Evolutionary conservation across 2,888 invertebrate genomes (phyloP), one percentile per base, ranked within the genome.

Genomic region (Apamea monoglypha): DNA sequence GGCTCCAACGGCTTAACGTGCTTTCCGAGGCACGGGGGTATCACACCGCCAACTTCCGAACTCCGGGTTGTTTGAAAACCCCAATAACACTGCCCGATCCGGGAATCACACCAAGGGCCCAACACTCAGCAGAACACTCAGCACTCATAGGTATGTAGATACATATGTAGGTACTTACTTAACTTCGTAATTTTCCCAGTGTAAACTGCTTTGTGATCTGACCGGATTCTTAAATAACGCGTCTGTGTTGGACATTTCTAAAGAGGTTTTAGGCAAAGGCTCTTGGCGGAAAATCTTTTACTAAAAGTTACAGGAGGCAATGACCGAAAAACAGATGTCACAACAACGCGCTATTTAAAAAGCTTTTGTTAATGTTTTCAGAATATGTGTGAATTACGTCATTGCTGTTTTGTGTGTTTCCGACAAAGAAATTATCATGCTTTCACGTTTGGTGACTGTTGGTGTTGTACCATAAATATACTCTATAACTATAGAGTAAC

Each of bases 301-400:
- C 81, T 86, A 87, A 91, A 92, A 89, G 91, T 80, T 83, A 79
- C 84, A 66, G 69, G 85, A 87, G 79, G 91, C 89, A 91, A 92
- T 91, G 89, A 90, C 89, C 89, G 91, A 90, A 89, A 92, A 91
- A 82, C 87, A 88, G 89, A 90, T 88, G 91, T 88, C 90, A 90
- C 85, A 86, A 83, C 83, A 88, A 87, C 75, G 82, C 73, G 83
- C 79, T 81, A 84, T 84, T 86, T 84, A 81, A 77, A 78, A 86
- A 85, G 81, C 88, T 87, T 74, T 90, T 82, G 78, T 74, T 73
- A 82, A 82, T 85, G 72, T 68, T 82, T 75, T 69, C 59, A 14
- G 53, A 78, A 85, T n/a, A 78, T 81, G 77, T 84, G 81, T 74
- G 70, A 76, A 72, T 63, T 61, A 53, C 14, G 44, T 66, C 25